Evolutionary conservation across 2,797 vertebrate species (phyloP).

Genomic region (Oreochromis grahami): DNA sequence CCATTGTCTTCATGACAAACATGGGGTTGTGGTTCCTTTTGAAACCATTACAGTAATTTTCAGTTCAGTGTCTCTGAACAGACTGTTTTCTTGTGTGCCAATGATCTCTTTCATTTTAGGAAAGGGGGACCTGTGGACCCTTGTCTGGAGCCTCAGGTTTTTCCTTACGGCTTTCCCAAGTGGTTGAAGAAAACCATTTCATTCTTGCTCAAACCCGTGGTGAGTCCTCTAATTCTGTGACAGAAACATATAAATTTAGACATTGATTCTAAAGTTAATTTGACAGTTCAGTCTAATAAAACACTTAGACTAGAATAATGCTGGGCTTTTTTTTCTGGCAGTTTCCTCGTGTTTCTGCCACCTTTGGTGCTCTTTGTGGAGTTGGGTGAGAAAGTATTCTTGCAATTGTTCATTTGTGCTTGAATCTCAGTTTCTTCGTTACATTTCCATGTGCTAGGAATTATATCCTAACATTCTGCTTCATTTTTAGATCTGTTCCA

Average conservation of each 20-base stretch:
- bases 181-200: conserved; percentile 78
- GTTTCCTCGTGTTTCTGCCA: conserved; percentile 39
- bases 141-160: conserved; percentile 5
- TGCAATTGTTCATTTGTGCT: neutral
- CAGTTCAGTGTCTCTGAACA: neutral
- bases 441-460: neutral
- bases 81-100: neutral
- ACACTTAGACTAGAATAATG: too few relatives aligned
- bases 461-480: neutral
- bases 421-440: neutral
- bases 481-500: conserved; percentile 73
- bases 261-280: too few relatives aligned
- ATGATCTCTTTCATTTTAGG: conserved; percentile 57
- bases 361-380: conserved; percentile 1
- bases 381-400: conserved; percentile 54
- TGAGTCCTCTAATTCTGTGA: conserved; percentile 61
- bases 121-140: conserved; percentile 73
- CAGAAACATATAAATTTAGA: too few relatives aligned
- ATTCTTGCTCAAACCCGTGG: conserved; percentile 79
- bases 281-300: too few relatives aligned
- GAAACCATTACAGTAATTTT: neutral
- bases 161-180: conserved; percentile 53
- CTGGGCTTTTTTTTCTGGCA: too few relatives aligned
- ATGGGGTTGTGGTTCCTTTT: neutral
- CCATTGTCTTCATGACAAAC: neutral